Conservation (phyloP, 2,888 invertebrate species). For the Neoaliturus tenellus region DNA sequence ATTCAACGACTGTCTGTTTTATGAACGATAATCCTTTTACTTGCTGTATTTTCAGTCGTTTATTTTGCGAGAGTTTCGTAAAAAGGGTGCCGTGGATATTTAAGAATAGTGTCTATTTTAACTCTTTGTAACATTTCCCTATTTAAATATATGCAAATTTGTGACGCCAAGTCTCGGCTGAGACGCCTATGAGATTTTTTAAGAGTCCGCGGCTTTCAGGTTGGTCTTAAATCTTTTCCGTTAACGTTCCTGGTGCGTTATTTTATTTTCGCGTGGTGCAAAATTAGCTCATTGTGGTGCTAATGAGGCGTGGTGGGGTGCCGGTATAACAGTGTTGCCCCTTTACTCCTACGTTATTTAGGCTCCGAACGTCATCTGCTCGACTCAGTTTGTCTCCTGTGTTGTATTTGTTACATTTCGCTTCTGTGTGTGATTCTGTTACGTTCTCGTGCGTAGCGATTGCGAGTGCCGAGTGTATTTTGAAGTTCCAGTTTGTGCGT, state of each 20-base stretch:
- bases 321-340: background rate
- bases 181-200: background rate
- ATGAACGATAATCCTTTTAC: too few relatives aligned
- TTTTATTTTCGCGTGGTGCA: background rate
- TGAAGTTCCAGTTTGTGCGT: too few relatives aligned
- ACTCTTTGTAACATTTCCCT: background rate
- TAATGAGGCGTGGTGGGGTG: background rate
- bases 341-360: background rate
- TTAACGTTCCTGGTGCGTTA: background rate
- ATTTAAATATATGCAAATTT: background rate
- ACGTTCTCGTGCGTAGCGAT: too few relatives aligned
- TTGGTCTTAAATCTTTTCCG: background rate
- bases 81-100: background rate
- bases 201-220: background rate
- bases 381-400: background rate
- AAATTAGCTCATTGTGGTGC: background rate
- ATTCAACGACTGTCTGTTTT: too few relatives aligned
- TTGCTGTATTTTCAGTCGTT: too few relatives aligned
- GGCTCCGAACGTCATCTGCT: background rate
- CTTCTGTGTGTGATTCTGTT: too few relatives aligned
- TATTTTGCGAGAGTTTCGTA: too few relatives aligned
- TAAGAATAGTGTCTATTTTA: background rate
- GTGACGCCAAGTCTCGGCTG: background rate
- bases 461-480: too few relatives aligned
- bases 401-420: background rate